These are phyloP conservation scores for Agelas oroides DNA, from an alignment of 37 sponge, comb jelly and placozoan genomes.

Conservation along the genomic window DNA sequence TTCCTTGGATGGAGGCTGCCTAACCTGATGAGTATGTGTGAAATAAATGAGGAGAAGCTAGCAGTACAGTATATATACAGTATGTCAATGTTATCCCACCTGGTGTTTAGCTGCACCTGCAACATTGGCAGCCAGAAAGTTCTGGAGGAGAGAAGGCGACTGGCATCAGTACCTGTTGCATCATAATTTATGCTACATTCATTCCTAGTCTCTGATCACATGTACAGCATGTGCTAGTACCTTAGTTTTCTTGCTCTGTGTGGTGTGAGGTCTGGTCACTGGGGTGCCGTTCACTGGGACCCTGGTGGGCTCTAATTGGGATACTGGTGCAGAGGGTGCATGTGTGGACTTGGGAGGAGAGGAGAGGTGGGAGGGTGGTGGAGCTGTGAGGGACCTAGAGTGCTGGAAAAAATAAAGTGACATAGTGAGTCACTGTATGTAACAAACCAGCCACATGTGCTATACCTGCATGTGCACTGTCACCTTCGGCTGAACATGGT, in stretches of 20 bases:
- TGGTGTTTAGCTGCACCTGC: constrained; percentile 5
- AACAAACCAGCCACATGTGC: too few relatives aligned
- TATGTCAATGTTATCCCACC: too few relatives aligned
- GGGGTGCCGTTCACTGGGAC: neutral
- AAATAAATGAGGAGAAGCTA: too few relatives aligned
- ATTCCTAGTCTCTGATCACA: too few relatives aligned
- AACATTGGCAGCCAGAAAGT: constrained; percentile 38
- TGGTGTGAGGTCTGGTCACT: too few relatives aligned
- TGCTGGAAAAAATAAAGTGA: neutral
- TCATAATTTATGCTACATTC: too few relatives aligned
- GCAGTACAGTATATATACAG: too few relatives aligned
- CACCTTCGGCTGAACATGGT: constrained; percentile 68
- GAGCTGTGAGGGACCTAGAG: neutral
- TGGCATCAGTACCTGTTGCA: too few relatives aligned
- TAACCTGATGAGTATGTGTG: neutral
- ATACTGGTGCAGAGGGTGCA: neutral
- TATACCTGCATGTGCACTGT: constrained; percentile 36
- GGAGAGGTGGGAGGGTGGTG: constrained; percentile 11
- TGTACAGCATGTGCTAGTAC: too few relatives aligned
- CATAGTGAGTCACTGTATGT: too few relatives aligned
- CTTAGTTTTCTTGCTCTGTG: too few relatives aligned
- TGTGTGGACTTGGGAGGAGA: neutral
- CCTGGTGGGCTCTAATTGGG: neutral
- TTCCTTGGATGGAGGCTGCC: constrained; percentile 12
- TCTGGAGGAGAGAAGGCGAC: constrained; percentile 13